Base-by-base conservation (phyloP, 2,888 invertebrate species). In the Hirudinaria manillensis region DNA sequence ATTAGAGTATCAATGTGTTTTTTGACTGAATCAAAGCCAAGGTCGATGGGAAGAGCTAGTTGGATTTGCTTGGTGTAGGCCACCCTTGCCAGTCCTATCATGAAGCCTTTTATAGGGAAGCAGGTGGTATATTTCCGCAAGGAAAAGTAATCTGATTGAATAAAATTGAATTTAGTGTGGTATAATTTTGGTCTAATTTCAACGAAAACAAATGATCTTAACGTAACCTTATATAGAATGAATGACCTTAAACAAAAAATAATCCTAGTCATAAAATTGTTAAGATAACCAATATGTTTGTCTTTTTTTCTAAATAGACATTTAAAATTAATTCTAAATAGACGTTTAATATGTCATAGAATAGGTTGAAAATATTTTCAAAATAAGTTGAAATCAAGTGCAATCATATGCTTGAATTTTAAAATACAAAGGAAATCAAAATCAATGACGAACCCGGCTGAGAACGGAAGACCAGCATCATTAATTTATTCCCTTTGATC, bases 121-220 rank as follows among this genome's bases (percentile, higher is more conserved):
- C 61, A 61, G 29, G 61, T 10, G 3, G 61, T 61, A n/a, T 61
- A n/a, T 29, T 61, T 61, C 10, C 61, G 61, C 29, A 61, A 61
- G 24, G 61, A 61, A 61, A 61, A 61, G 61, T 61, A 61, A 61
- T 61, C 61, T 61, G 53, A 16, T 53, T 13, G 13, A 53, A 21
- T 13, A 16, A n/a, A n/a, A n/a, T n/a, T n/a, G n/a, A n/a, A n/a
- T n/a, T n/a, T n/a, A n/a, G n/a, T n/a, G n/a, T n/a, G n/a, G n/a
- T n/a, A n/a, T n/a, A n/a, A n/a, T n/a, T n/a, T n/a, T n/a, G n/a
- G n/a, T n/a, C n/a, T n/a, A n/a, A n/a, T n/a, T n/a, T n/a, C n/a
- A n/a, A n/a, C n/a, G n/a, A n/a, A n/a, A n/a, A n/a, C n/a, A n/a
- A n/a, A n/a, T n/a, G n/a, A n/a, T n/a, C n/a, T n/a, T n/a, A n/a